Conservation (phyloP, 2,888 invertebrate species). For the Aphidius colemani region DNA sequence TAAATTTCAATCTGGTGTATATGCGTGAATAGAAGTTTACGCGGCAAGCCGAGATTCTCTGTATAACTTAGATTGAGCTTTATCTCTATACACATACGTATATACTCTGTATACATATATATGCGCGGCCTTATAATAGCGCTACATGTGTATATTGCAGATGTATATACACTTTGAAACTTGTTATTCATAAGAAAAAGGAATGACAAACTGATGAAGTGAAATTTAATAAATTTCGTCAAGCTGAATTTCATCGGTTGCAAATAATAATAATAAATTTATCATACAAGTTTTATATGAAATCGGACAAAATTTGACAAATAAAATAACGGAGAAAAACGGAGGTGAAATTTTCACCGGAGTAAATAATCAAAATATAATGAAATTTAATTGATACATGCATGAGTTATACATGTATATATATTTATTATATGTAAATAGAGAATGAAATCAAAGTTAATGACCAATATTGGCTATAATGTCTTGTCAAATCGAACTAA, state of each 20-base stretch:
- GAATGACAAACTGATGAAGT: too few species aligned
- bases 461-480: constrained; percentile 2
- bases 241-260: background rate
- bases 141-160: background rate
- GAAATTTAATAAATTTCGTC: background rate
- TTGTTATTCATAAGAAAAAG: background rate
- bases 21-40: constrained; percentile 60
- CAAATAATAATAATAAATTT: background rate
- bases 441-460: constrained; percentile 22
- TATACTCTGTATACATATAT: background rate
- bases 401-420: background rate
- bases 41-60: constrained; percentile 34
- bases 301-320: too few species aligned
- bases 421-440: constrained; percentile 8
- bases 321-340: too few species aligned
- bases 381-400: too few species aligned
- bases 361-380: too few species aligned
- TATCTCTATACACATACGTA: constrained; percentile 19
- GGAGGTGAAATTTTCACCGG: too few species aligned
- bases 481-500: constrained; percentile 41
- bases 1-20: constrained; percentile 44
- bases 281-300: background rate
- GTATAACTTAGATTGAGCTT: constrained; percentile 28
- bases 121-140: background rate
- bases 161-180: background rate